Percentiles rank a stretch among this genome's conserved stretches.
Evolutionary conservation across 2,797 vertebrate species (phyloP).

Genomic region (Leptodactylus fallax): DNA sequence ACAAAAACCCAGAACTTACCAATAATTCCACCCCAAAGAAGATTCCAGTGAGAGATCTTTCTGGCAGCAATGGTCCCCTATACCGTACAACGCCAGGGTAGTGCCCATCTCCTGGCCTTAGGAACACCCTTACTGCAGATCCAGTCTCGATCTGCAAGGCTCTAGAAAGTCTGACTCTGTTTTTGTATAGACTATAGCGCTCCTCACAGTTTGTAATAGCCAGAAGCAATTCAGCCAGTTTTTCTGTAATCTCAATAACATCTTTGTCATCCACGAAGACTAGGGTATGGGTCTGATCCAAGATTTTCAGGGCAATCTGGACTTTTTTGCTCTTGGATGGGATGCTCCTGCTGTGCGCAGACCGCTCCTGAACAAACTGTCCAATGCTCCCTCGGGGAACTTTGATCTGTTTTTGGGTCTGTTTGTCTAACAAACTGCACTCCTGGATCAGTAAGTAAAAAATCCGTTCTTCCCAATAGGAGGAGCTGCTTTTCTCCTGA

Average conservation of each 20-base stretch:
- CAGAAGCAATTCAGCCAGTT: conserved; percentile 91
- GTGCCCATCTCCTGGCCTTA: conserved; percentile 90
- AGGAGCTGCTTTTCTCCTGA: conserved; percentile 91
- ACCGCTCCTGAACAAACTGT: conserved; percentile 92
- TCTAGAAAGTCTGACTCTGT: conserved; percentile 85
- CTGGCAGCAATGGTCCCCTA: conserved; percentile 91
- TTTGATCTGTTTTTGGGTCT: conserved; percentile 90
- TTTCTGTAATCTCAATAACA: conserved; percentile 90
- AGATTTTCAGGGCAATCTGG: conserved; percentile 87
- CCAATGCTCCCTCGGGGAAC: conserved; percentile 94
- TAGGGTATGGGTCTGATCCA: conserved; percentile 92
- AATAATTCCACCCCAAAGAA: conserved; percentile 97
- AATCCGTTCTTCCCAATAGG: conserved; percentile 93
- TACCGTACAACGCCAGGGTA: conserved; percentile 96
- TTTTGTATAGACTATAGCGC: conserved; percentile 88
- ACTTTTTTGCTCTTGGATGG: conserved; percentile 92
- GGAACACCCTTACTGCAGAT: conserved; percentile 91
- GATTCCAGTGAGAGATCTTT: conserved; percentile 90
- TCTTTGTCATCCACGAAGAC: conserved; percentile 93
- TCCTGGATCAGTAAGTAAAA: conserved; percentile 96
- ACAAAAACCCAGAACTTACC: conserved; percentile 79
- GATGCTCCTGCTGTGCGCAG: conserved; percentile 84
- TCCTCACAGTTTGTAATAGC: conserved; percentile 98
- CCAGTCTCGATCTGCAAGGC: conserved; percentile 91
- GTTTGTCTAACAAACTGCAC: conserved; percentile 89